These are phyloP conservation scores for Zaprionus ghesquierei DNA, from an alignment of 1,140 invertebrate genomes.

Conservation along the genomic window DNA sequence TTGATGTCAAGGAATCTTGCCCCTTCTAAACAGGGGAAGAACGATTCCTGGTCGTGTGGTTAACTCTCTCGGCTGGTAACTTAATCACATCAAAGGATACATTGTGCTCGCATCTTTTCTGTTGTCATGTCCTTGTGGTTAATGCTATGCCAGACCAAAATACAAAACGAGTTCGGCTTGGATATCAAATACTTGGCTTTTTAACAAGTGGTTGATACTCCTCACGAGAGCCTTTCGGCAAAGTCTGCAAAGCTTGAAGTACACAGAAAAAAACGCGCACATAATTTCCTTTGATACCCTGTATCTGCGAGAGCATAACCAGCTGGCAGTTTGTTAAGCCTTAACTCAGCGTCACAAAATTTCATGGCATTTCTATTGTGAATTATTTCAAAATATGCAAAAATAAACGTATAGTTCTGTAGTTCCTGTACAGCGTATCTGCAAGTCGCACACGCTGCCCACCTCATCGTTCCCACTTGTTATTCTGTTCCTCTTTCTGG, in stretches of 20 bases:
- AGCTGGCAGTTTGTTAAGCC: neutral
- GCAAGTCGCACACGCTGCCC: neutral
- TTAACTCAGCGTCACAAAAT: too few relatives aligned
- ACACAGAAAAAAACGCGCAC: neutral
- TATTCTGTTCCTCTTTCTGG: slow-evolving; percentile 11
- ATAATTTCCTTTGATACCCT: neutral
- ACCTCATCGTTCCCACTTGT: neutral
- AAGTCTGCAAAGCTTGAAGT: neutral
- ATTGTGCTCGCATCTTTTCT: neutral
- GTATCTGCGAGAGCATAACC: neutral
- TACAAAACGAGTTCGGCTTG: neutral
- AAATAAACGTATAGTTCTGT: neutral
- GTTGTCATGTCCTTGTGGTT: slow-evolving; percentile 17
- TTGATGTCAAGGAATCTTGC: neutral
- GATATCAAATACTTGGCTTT: slow-evolving; percentile 25
- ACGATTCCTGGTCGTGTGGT: neutral
- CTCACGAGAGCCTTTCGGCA: neutral
- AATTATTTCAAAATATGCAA: neutral
- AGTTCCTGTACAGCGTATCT: neutral
- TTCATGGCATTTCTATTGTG: neutral
- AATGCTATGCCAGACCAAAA: neutral
- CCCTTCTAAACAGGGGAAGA: neutral
- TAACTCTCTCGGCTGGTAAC: slow-evolving; percentile 3
- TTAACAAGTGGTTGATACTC: slow-evolving; percentile 31
- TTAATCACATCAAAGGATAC: slow-evolving; percentile 20